phyloP scores from a whole-genome alignment of 2,888 invertebrate species.

The Microplitis deprimator region DNA sequence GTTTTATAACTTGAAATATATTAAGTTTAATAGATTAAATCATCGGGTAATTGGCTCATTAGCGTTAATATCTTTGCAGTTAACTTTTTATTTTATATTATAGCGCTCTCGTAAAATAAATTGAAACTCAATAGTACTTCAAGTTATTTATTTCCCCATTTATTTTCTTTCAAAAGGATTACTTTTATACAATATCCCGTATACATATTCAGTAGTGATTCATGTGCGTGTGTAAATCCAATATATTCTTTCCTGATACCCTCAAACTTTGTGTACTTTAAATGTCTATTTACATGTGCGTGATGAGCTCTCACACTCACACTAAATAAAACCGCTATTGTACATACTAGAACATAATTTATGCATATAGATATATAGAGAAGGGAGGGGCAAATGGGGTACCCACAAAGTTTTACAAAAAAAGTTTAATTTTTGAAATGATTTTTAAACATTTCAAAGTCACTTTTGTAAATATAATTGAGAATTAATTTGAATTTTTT shows the following conservation, averaged over 20 bases:
- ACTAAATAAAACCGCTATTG: background rate
- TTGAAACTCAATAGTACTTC: background rate
- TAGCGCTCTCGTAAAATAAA: background rate
- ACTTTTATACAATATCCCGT: background rate
- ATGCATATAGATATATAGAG: background rate
- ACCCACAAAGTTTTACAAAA: too few species aligned
- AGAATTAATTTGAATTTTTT: too few species aligned
- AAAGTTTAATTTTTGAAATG: too few species aligned
- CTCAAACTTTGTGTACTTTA: background rate
- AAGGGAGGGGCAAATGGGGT: too few species aligned
- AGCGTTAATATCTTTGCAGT: background rate
- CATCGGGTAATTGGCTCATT: background rate
- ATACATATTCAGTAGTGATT: background rate
- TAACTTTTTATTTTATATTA: background rate
- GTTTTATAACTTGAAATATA: background rate
- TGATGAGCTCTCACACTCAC: background rate
- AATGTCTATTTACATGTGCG: background rate
- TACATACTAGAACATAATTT: background rate
- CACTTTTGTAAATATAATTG: too few species aligned
- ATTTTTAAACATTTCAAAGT: too few species aligned
- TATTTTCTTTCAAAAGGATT: background rate
- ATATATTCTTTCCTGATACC: background rate
- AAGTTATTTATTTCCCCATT: background rate
- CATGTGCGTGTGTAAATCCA: background rate
- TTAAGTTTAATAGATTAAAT: background rate